These are phyloP conservation scores for Thaumetopoea pityocampa DNA, from an alignment of 1,140 invertebrate species.

Conservation along the genomic window DNA sequence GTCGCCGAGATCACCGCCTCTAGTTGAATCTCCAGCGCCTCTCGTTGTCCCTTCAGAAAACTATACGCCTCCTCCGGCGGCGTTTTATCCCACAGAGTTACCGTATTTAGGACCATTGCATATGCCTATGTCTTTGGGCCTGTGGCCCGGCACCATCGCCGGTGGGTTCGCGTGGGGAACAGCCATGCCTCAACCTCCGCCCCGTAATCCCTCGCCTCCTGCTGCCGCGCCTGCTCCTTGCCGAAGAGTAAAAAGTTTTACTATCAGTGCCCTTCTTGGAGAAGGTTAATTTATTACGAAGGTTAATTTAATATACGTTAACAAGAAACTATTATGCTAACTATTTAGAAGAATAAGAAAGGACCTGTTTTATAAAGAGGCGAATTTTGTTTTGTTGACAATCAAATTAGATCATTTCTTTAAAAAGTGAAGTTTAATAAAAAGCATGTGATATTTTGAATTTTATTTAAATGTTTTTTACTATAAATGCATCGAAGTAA, in stretches of 20 bases:
- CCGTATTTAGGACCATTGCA: conserved; percentile 46
- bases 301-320: too few species aligned
- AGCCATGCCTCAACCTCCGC: conserved; percentile 34
- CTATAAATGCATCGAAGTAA: too few species aligned
- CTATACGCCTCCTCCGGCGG: conserved; percentile 34
- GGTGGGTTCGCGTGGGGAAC: conserved; percentile 40
- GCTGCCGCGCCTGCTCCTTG: conserved; percentile 43
- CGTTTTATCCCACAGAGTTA: conserved; percentile 47
- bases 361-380: too few species aligned
- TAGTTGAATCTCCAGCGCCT: conserved; percentile 54
- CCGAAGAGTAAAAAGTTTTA: conserved; percentile 60
- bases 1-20: conserved; percentile 55
- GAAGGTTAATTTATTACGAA: too few species aligned
- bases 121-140: conserved; percentile 55
- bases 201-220: conserved; percentile 33
- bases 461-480: too few species aligned
- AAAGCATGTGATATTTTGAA: too few species aligned
- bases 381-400: too few species aligned
- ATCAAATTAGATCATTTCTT: too few species aligned
- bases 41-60: conserved; percentile 39
- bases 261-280: conserved; percentile 64
- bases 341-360: too few species aligned
- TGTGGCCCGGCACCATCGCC: conserved; percentile 45
- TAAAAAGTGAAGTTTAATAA: too few species aligned
- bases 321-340: too few species aligned